Percentiles rank a stretch among this genome's conserved stretches.
Evolutionary conservation across 2,888 invertebrate species (phyloP).

Genomic region (Lissonota sp.): DNA sequence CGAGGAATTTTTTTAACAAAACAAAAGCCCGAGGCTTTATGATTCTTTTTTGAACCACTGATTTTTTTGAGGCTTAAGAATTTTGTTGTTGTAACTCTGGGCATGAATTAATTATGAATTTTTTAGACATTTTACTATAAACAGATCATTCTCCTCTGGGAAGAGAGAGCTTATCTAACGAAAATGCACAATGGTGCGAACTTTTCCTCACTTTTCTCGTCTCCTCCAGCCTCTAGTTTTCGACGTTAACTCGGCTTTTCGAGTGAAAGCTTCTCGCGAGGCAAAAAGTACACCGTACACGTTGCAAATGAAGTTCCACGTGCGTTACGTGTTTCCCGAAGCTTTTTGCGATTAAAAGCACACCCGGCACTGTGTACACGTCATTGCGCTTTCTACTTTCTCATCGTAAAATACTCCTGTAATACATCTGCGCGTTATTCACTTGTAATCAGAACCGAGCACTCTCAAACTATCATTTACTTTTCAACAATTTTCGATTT

Average conservation of each 20-base stretch:
- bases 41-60: too few species aligned
- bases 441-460: constrained; percentile 4
- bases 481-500: too few species aligned
- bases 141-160: too few species aligned
- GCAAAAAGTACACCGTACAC: constrained; percentile 29
- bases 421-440: neutral
- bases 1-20: too few species aligned
- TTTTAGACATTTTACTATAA: too few species aligned
- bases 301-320: constrained; percentile 56
- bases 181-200: neutral
- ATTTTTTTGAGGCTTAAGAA: too few species aligned
- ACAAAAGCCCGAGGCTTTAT: too few species aligned
- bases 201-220: neutral
- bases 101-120: too few species aligned
- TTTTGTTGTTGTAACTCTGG: too few species aligned
- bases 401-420: too few species aligned
- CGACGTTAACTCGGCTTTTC: constrained; percentile 36
- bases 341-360: constrained; percentile 54
- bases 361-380: neutral
- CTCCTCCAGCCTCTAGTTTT: constrained; percentile 10
- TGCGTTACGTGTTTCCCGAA: constrained; percentile 45
- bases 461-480: neutral
- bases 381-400: constrained; percentile 1
- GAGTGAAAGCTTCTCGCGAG: constrained; percentile 23
- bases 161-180: neutral